These are phyloP conservation scores for Eristalis pertinax DNA, from an alignment of 2,888 invertebrate species.

Conservation along the genomic window DNA sequence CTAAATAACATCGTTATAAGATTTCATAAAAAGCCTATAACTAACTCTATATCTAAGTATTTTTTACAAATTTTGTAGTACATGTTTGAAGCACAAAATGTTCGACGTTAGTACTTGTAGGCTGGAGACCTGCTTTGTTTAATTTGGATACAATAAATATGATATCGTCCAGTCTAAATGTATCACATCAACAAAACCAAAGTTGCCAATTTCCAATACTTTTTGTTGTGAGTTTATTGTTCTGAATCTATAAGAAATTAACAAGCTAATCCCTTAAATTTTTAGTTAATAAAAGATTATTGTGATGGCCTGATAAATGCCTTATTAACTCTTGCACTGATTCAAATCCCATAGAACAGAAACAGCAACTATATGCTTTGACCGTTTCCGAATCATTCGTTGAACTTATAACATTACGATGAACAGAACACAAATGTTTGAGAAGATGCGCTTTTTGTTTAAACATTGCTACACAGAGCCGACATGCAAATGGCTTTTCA, in stretches of 20 bases:
- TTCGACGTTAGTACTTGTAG: conserved; percentile 51
- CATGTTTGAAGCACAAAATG: conserved; percentile 48
- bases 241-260: conserved; percentile 20
- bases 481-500: conserved; percentile 94
- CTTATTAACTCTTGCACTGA: conserved; percentile 92
- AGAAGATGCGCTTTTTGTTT: conserved; percentile 94
- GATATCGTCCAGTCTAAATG: conserved; percentile 61
- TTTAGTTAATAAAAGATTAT: conserved; percentile 92
- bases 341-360: conserved; percentile 92
- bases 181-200: conserved; percentile 69
- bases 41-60: conserved; percentile 59
- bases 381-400: conserved; percentile 87
- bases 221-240: conserved; percentile 47
- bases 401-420: conserved; percentile 91
- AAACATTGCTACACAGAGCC: conserved; percentile 94
- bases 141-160: conserved; percentile 65
- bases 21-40: conserved; percentile 52
- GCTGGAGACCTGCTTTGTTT: conserved; percentile 55
- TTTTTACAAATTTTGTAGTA: conserved; percentile 54
- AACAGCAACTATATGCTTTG: conserved; percentile 92
- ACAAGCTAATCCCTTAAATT: conserved; percentile 87
- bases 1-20: conserved; percentile 39
- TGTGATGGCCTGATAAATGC: conserved; percentile 93
- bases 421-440: conserved; percentile 94
- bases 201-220: conserved; percentile 69